Conservation (phyloP, 2,113 vertebrate genomes). For the Myocastor coypus region DNA sequence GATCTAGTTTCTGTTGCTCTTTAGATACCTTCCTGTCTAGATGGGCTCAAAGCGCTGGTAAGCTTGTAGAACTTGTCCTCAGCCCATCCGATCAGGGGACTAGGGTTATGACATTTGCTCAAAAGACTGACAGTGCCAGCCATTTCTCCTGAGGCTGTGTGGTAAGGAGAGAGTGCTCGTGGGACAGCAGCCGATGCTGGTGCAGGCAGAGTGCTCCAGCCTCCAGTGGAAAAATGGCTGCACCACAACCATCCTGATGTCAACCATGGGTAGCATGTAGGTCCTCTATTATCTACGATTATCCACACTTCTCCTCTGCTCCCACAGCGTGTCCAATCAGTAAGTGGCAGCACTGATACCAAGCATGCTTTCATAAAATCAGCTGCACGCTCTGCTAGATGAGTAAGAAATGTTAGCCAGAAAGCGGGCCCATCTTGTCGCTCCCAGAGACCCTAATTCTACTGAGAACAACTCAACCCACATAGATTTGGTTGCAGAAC, state of each 20-base stretch:
- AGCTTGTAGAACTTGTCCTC: background rate
- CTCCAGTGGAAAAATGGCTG: background rate
- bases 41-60: too few species aligned
- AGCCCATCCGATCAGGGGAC: background rate
- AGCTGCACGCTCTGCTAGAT: slow-evolving; percentile 2
- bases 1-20: background rate
- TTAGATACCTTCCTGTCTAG: fast-evolving
- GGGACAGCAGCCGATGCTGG: background rate
- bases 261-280: background rate
- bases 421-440: slow-evolving; percentile 37
- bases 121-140: background rate
- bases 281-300: slow-evolving; percentile 68
- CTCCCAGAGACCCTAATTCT: slow-evolving; percentile 57
- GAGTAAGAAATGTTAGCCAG: slow-evolving; percentile 25
- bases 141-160: background rate
- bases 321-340: slow-evolving; percentile 13
- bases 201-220: background rate
- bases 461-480: slow-evolving; percentile 65
- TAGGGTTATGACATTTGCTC: background rate
- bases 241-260: background rate
- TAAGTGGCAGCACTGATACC: background rate
- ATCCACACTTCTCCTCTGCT: slow-evolving; percentile 35
- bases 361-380: slow-evolving; percentile 55
- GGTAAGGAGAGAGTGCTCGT: background rate
- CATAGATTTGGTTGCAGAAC: slow-evolving; percentile 57